phyloP scores from a whole-genome alignment of 2,888 invertebrate species.

The Thereva unica region DNA sequence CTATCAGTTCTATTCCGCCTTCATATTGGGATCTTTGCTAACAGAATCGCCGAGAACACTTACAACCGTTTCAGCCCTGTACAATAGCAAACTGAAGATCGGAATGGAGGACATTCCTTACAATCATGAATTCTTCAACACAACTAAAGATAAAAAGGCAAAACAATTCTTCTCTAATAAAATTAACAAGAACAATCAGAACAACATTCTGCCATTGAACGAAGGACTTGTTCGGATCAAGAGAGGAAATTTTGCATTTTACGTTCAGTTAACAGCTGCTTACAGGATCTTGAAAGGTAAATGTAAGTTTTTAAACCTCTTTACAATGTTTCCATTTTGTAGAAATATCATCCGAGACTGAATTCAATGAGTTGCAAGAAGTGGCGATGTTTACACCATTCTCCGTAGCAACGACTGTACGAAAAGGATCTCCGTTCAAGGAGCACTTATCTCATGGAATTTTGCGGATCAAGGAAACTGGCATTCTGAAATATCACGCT shows the following conservation, averaged over 20 bases:
- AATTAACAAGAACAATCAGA: background rate
- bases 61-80: background rate
- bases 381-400: background rate
- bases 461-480: background rate
- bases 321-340: background rate
- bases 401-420: background rate
- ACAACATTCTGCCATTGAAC: background rate
- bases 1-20: slow-evolving; percentile 4
- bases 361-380: background rate
- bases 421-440: background rate
- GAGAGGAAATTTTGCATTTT: background rate
- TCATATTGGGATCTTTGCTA: background rate
- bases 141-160: background rate
- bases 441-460: background rate
- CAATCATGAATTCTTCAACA: background rate
- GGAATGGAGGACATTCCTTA: background rate
- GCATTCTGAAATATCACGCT: background rate
- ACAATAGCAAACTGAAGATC: background rate
- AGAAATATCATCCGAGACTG: background rate
- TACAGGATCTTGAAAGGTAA: background rate
- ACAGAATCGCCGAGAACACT: background rate
- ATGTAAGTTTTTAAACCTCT: background rate
- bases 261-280: background rate
- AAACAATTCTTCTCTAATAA: background rate
- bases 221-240: background rate